Conservation (phyloP, 1,140 invertebrate genomes). For the Nebria ingens region DNA sequence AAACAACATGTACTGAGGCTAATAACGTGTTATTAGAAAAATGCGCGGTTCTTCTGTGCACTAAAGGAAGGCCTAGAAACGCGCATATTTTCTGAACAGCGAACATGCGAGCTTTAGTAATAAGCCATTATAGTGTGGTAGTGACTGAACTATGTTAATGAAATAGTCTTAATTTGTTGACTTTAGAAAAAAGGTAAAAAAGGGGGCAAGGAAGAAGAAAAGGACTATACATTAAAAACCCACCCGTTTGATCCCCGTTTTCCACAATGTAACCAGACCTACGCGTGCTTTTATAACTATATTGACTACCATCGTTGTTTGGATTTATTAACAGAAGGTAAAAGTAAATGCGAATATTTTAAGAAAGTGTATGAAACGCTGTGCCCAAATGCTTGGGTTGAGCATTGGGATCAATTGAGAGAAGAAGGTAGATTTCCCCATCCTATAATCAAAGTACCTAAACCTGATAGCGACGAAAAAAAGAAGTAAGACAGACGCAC, state of each 20-base stretch:
- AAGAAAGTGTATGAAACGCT: constrained; percentile 74
- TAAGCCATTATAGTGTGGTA: too few relatives aligned
- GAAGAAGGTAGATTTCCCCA: constrained; percentile 73
- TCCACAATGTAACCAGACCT: constrained; percentile 92
- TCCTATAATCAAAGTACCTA: constrained; percentile 34
- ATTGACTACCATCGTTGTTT: constrained; percentile 89
- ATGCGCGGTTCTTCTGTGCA: too few relatives aligned
- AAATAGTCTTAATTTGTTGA: too few relatives aligned
- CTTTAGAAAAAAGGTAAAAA: too few relatives aligned
- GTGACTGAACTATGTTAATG: too few relatives aligned
- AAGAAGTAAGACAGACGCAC: background rate
- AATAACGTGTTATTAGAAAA: too few relatives aligned
- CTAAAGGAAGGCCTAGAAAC: too few relatives aligned
- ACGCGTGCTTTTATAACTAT: constrained; percentile 86
- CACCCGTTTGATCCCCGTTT: constrained; percentile 93
- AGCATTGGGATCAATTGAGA: constrained; percentile 85
- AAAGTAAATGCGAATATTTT: constrained; percentile 85
- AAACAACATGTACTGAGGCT: too few relatives aligned
- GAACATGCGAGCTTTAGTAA: too few relatives aligned
- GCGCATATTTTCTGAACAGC: too few relatives aligned
- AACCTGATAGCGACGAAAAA: background rate
- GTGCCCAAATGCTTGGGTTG: constrained; percentile 83
- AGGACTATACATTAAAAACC: too few relatives aligned
- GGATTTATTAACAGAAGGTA: constrained; percentile 79
- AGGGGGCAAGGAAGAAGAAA: too few relatives aligned